Base-by-base conservation (phyloP, 2,888 invertebrate species). In the Phymatocera aterrima region DNA sequence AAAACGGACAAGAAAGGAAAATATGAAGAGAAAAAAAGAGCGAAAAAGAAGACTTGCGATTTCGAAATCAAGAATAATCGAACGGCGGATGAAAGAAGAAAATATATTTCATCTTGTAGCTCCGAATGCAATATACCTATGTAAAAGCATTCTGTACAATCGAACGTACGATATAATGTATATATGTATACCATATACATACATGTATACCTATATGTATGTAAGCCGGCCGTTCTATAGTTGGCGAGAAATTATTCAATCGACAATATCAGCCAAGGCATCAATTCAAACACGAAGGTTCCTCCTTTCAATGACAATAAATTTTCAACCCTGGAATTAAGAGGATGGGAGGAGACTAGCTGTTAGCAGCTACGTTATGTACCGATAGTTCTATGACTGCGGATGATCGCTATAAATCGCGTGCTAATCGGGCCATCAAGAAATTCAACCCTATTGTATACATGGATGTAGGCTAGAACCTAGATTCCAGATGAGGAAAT, bases 291-390 rank as follows among this genome's bases (percentile, higher is more conserved):
- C 70, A 51, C 70, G 15, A 18, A 48, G 18, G 48, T 46, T n/a
- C n/a, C n/a, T 70, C 40, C 51, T 46, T 70, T 70, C 70, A 70
- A 51, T 18, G 48, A 70, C 70, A 70, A 48, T 48, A n/a, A n/a
- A n/a, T n/a, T 43, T 12, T 51, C 48, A 70, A 31, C 48, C 34
- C 48, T 48, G 10, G 34, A 70, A 70, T 31, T n/a, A 70, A 48
- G 46, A 48, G n/a, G 43, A 68, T n/a, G 31, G n/a, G n/a, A 28
- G n/a, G 51, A 48, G 28, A 70, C 1, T 1, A 57, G 57, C 57
- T 15, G 57, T 57, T 57, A 28, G 15, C 57, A 15, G 57, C 57
- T 57, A 24, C 28, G 15, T 57, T 28, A 28, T 15, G 28, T n/a
- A n/a, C 28, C 28, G 28, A 1, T 1, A 57, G 3, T 57, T 28